These are phyloP conservation scores for Ptychodera flava DNA, from an alignment of 35 echinoderm and acorn worm species.

Conservation along the genomic window DNA sequence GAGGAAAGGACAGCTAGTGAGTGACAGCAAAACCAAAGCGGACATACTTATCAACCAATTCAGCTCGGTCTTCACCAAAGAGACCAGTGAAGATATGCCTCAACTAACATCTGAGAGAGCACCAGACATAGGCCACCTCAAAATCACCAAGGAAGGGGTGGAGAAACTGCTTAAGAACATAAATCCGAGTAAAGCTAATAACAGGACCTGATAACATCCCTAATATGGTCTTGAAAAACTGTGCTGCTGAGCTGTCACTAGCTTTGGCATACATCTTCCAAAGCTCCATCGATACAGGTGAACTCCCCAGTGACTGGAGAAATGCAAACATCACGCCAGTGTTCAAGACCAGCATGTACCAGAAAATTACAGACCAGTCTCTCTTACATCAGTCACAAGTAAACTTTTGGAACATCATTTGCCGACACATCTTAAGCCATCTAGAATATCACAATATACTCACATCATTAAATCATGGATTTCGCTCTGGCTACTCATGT, in stretches of 20 bases:
- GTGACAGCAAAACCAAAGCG: conserved; percentile 21
- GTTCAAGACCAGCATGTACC: conserved; percentile 24
- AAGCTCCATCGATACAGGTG: conserved; percentile 31
- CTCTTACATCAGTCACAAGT: conserved; percentile 20
- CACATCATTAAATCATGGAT: conserved; percentile 29
- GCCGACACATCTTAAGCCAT: conserved; percentile 38
- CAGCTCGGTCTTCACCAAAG: conserved; percentile 24
- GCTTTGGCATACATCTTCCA: conserved; percentile 23
- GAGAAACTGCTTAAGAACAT: conserved; percentile 21
- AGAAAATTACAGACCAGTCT: conserved; percentile 45
- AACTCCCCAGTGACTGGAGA: conserved; percentile 29
- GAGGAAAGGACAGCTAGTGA: conserved; percentile 15
- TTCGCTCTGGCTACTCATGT: conserved; percentile 17
- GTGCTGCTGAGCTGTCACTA: conserved; percentile 11
- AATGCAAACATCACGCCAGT: conserved; percentile 33
- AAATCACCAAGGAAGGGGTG: conserved; percentile 12
- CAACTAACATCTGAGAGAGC: background rate
- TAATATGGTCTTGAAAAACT: conserved; percentile 21
- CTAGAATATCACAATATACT: conserved; percentile 25
- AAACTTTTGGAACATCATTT: conserved; percentile 41
- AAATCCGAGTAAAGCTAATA: conserved; percentile 28
- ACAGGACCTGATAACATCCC: conserved; percentile 23
- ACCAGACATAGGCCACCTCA: conserved; percentile 19
- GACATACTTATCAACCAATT: conserved; percentile 25
- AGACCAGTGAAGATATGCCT: background rate